Evolutionary conservation across 2,113 vertebrate species (phyloP), one percentile per base, ranked within the genome.

Genomic region (Helogale parvula): DNA sequence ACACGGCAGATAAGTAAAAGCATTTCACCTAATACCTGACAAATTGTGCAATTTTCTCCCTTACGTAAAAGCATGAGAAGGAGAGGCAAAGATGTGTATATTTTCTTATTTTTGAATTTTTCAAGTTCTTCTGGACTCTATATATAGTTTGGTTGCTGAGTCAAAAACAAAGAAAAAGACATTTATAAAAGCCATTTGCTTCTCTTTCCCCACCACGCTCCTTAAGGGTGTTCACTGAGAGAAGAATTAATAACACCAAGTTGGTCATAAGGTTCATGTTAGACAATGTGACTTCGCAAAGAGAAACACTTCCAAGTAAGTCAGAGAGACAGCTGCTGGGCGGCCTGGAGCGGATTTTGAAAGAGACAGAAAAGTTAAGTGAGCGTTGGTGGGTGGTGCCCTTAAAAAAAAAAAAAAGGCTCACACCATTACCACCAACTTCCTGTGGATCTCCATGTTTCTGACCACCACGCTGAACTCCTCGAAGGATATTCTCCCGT

Each of bases 401-500:
- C 6, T 41, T 35, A n/a, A 9, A 86, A 45, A 80, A 50, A 68
- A 68, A 50, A 50, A 50, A 50, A 50, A 50, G 41, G 90, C 97
- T 99, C 99, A 99, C 98, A 99, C 98, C 3, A 98, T 97, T 91
- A 99, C 98, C 60, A 99, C 99, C 99, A 99, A 98, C 98, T 99
- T 99, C 99, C 99, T 99, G 98, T 99, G 99, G 98, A 99, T 98
- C 97, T 99, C 99, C 80, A 99, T 98, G 35, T 1, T 14, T 52
- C n/a, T 3, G 1, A 96, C 97, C 10, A 99, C 99, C 97, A 99
- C 99, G 95, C 99, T 99, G 98, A 99, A 99, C 97, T 99, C 99
- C 98, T 99, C 99, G 72, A 99, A 99, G 96, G 99, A 99, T 99
- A 99, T 99, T 98, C 99, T 99, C 98, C 99, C 99, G 74, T 99